Base-by-base conservation (phyloP, 2,888 invertebrate species). In the Bombylius major region DNA sequence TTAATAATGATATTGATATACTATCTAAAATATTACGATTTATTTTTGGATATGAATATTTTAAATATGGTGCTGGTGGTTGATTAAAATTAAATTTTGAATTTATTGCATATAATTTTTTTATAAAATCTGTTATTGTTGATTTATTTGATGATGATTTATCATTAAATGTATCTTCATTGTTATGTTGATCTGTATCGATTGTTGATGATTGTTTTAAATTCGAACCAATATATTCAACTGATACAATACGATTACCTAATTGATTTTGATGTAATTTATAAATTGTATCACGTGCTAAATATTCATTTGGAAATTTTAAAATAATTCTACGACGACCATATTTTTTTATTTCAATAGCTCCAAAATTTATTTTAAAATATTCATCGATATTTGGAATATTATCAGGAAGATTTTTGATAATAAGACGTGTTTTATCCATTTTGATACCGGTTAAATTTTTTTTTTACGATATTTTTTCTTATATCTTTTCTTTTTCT, bases 1-100 rank as follows among this genome's bases (percentile, higher is more conserved):
- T 79, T 55, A 85, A 79, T 56, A 96, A 72, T 34, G 86, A 81
- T 70, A 86, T 80, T 5, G 86, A 79, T 59, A 96, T 91, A 67
- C 90, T 89, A 55, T 85, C 78, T 48, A 90, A 77, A 48, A 86
- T 87, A 54, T 79, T 78, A 46, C 81, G 78, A 54, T 82, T 86
- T 9, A 89, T 83, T 55, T 84, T 80, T 13, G 92, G 89, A 73
- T 95, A 96, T 58, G 80, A 79, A 68, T 94, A 96, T 62, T 79
- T 81, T 49, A 89, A 74, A 73, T 87, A 81, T 33, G 82, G 78
- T 31, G 87, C 84, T 36, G 89, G 88, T 33, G 89, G 86, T 68
- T 87, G 86, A 60, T 82, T 79, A 64, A 89, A 84, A 59, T 82
- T 78, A 47, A 85, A 77, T 51, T 76, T 71, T 56, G 74, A 75